phyloP scores from a whole-genome alignment of 2,113 vertebrate genomes.

The Strix aluco region DNA sequence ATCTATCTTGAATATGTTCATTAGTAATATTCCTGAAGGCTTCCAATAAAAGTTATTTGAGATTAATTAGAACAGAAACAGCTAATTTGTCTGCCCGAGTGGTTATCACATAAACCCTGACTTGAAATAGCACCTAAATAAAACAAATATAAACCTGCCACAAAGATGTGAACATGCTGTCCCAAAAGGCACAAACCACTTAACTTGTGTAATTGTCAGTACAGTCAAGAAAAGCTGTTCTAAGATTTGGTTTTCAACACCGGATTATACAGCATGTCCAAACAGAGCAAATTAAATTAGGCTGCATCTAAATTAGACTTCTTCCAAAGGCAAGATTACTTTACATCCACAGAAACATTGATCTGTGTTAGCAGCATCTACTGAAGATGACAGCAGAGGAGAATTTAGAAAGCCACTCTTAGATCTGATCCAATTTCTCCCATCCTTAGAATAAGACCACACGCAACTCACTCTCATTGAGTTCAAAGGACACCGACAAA shows the following conservation, averaged over 20 bases:
- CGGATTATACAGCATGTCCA: slow-evolving; percentile 65
- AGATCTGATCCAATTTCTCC: not conserved
- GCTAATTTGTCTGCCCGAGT: slow-evolving; percentile 56
- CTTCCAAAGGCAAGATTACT: slow-evolving; percentile 65
- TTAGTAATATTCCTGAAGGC: slow-evolving; percentile 59
- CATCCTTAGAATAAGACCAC: not conserved
- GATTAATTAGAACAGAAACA: slow-evolving; percentile 68
- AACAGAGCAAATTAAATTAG: slow-evolving; percentile 80
- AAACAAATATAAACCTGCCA: slow-evolving; percentile 65
- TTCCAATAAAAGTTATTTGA: slow-evolving; percentile 59
- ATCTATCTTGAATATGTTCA: slow-evolving; percentile 59
- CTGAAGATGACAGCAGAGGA: slow-evolving; percentile 1
- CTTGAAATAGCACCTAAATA: slow-evolving; percentile 70
- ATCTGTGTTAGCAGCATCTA: slow-evolving; percentile 34
- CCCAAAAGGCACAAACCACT: slow-evolving; percentile 55
- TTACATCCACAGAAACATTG: slow-evolving; percentile 56
- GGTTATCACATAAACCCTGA: slow-evolving; percentile 45
- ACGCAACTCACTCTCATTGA: not conserved
- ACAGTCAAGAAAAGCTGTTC: slow-evolving; percentile 60
- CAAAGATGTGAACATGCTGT: slow-evolving; percentile 10
- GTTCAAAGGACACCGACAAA: not conserved
- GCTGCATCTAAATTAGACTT: slow-evolving; percentile 71
- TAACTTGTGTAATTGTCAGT: slow-evolving; percentile 62
- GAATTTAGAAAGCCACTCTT: not conserved
- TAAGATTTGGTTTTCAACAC: slow-evolving; percentile 67